Evolutionary conservation across 2,797 vertebrate genomes (phyloP), one percentile per base, ranked within the genome.

Genomic region (Gouania willdenowi): DNA sequence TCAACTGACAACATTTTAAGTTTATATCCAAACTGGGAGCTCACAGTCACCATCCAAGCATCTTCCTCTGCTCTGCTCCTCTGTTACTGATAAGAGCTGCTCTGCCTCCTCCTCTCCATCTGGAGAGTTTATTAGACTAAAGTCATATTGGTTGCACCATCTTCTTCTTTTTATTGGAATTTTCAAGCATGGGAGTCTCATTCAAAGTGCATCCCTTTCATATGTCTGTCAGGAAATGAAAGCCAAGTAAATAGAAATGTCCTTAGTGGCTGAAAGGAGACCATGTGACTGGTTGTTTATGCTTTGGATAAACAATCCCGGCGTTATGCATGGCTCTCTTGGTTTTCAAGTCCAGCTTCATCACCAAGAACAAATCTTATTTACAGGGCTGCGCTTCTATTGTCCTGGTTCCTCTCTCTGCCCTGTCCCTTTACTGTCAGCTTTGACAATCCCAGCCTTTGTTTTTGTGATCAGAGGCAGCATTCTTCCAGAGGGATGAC

Each of bases 401-500:
- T 81, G 78, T 83, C 55, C 57, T 1, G 2, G 59, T 47, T 71
- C 64, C 54, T 66, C 49, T 69, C 73, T 68, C 62, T 57, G 0
- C 58, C 66, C 44, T 32, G 26, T 66, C 62, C 75, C 68, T 70
- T 68, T 55, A 59, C 68, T 57, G 35, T 64, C 67, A 67, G 77
- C 79, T 64, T 47, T 71, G 71, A 87, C 86, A 89, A 88, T 84
- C 66, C 64, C 48, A 28, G 71, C 72, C 85, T 87, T 87, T 88
- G 87, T 89, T 77, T 81, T 76, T 60, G 60, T 74, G 63, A 86
- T 83, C 81, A 87, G 85, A 82, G 84, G 79, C 78, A 49, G 64
- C 82, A 87, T 89, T 89, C 81, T 88, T 85, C 67, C 73, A 75
- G 63, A 65, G 71, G 69, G 82, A 68, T 82, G 87, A 87, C 79